phyloP scores from a whole-genome alignment of 2,113 vertebrate genomes.

The Astatotilapia flaviijosephi region DNA sequence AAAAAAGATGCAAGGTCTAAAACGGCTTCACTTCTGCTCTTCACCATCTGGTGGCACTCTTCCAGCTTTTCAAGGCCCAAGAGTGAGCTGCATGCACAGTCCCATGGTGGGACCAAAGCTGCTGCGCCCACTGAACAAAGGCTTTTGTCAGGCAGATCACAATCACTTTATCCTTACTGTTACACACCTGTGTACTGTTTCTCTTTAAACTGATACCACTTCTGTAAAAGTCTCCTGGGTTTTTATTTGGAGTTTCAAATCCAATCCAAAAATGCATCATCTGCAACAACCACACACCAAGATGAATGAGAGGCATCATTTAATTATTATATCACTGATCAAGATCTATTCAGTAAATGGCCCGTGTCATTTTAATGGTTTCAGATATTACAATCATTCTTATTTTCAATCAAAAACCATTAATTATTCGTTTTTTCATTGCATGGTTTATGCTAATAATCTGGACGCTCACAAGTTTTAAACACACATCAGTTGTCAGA shows the following conservation, averaged over 20 bases:
- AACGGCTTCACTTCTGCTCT: slow-evolving; percentile 50
- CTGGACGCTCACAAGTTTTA: not conserved
- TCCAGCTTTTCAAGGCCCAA: slow-evolving; percentile 53
- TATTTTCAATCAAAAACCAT: slow-evolving; percentile 65
- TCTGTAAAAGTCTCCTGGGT: not conserved
- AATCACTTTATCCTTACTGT: slow-evolving; percentile 2
- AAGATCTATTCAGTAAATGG: slow-evolving; percentile 9
- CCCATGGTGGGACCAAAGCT: slow-evolving; percentile 35
- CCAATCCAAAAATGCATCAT: not conserved
- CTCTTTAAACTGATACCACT: not conserved
- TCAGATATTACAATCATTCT: slow-evolving; percentile 53
- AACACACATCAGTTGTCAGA: not conserved
- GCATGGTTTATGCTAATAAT: not conserved
- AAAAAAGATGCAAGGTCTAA: not conserved
- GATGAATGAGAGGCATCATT: slow-evolving; percentile 6
- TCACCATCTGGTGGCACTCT: slow-evolving; percentile 76
- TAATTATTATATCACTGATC: slow-evolving; percentile 8
- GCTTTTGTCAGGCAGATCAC: slow-evolving; percentile 41
- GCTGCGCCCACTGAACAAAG: slow-evolving; percentile 60
- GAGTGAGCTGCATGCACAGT: not conserved
- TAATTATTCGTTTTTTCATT: not conserved
- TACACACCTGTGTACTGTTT: not conserved
- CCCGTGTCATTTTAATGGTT: slow-evolving; percentile 52
- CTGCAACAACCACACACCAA: not conserved
- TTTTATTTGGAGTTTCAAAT: not conserved